Conservation (phyloP, 2,113 vertebrate genomes). For the Jaculus jaculus region DNA sequence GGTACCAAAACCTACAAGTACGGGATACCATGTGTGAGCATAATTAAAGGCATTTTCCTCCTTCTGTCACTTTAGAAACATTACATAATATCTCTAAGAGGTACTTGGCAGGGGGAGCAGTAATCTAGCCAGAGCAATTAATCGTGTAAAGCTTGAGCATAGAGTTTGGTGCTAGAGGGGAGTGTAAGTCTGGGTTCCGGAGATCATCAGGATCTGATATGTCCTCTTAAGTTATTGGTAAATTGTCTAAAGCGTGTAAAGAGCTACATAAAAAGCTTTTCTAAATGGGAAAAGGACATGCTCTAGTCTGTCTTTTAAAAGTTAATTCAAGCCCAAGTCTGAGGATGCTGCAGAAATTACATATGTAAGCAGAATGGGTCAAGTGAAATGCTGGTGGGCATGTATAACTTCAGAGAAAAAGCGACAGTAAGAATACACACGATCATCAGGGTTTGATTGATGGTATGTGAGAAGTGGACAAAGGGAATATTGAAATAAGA, state of each 20-base stretch:
- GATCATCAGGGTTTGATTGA: not conserved
- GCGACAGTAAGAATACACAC: not conserved
- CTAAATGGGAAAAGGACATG: not conserved
- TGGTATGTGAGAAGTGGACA: not conserved
- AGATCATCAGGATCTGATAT: not conserved
- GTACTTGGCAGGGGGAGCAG: not conserved
- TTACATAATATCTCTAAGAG: not conserved
- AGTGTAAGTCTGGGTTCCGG: not conserved
- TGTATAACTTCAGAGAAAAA: not conserved
- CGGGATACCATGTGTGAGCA: not conserved
- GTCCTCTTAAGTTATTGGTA: conserved; percentile 19
- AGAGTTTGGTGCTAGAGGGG: not conserved
- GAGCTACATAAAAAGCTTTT: not conserved
- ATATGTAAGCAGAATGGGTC: not conserved
- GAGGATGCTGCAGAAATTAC: not conserved
- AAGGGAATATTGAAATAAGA: not conserved
- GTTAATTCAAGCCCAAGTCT: not conserved
- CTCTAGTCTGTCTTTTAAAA: conserved; percentile 19
- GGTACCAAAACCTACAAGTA: not conserved
- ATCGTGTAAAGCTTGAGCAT: not conserved
- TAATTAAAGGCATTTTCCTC: not conserved
- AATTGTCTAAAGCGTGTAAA: not conserved
- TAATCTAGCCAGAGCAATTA: not conserved
- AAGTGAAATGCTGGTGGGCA: not conserved
- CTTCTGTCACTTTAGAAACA: not conserved